Evolutionary conservation across 2,797 vertebrate genomes (phyloP), one percentile per base, ranked within the genome.

Genomic region (Phylloscopus collybita): DNA sequence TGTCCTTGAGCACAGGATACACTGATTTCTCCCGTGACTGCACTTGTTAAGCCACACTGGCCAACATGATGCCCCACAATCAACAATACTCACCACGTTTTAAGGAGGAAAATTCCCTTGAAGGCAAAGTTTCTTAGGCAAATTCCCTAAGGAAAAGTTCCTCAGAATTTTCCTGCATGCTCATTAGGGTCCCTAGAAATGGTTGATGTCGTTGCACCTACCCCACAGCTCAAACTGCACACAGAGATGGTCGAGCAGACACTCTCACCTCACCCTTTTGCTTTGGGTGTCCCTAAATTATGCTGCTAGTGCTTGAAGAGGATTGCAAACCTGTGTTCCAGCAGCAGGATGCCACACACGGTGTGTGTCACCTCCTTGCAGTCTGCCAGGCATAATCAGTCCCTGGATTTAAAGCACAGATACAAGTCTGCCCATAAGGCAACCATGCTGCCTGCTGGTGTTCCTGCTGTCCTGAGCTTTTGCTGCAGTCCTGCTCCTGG

Each of bases 31-130:
- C 44, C 38, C 16, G 38, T 18, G 34, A 29, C 34, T 57, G 11
- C 10, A 50, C 18, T 72, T 53, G 13, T 34, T 70, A 60, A 87
- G 34, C 19, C 38, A 42, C 25, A 16, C 27, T 11, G 50, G 69
- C 32, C 53, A 69, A 64, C 13, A 8, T 2, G 5, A 17, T n/a
- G 7, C 2, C 38, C 10, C 10, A 62, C 0, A 1, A 53, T 21
- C 36, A 62, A 21, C 23, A 16, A 45, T 32, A 60, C 18, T 56
- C 53, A 29, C 3, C 11, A 64, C 3, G 21, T 42, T 86, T 74
- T 10, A 76, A 32, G 29, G 5, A 89, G 8, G 15, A 49, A 82
- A 85, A 42, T 60, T 45, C 29, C 22, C 40, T 40, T 42, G 17
- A 89, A 16, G 47, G 70, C 25, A 47, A 40, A 60, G 36, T 13